phyloP scores from a whole-genome alignment of 1,140 invertebrate genomes.

The Pteromalus puparum region DNA sequence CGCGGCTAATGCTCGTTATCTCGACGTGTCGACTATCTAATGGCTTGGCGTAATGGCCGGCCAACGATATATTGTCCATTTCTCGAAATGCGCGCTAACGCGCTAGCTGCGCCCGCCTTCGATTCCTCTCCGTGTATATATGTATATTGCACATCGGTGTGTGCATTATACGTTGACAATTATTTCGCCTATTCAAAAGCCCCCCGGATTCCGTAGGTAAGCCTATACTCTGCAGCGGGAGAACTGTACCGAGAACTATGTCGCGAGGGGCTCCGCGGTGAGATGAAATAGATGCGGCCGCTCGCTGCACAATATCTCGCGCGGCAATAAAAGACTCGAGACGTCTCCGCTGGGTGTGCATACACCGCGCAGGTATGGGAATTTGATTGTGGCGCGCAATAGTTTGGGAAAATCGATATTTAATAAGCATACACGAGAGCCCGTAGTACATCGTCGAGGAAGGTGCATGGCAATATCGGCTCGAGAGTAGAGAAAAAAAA shows the following conservation, averaged over 20 bases:
- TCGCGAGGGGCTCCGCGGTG: not conserved
- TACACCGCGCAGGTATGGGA: not conserved
- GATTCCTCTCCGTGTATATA: slow-evolving; percentile 52
- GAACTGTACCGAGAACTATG: not conserved
- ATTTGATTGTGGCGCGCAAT: slow-evolving; percentile 18
- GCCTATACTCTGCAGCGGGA: not conserved
- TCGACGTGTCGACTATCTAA: slow-evolving; percentile 75
- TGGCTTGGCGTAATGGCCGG: slow-evolving; percentile 72
- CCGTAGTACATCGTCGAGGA: not conserved
- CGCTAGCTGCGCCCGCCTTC: slow-evolving; percentile 9
- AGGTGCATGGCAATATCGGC: not conserved
- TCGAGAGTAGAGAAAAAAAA: not conserved
- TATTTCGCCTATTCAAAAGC: slow-evolving; percentile 62
- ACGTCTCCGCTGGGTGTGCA: too few relatives aligned
- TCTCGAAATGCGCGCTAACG: slow-evolving; percentile 66
- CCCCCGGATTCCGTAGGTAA: slow-evolving; percentile 8
- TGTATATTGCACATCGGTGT: too few relatives aligned
- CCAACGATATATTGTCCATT: slow-evolving; percentile 73
- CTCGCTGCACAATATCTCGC: too few relatives aligned
- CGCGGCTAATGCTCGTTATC: slow-evolving; percentile 75
- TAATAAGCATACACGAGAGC: not conserved
- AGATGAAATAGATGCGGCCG: not conserved
- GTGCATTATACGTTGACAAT: slow-evolving; percentile 62
- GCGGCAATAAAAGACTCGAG: too few relatives aligned
- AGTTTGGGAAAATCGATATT: not conserved